A percentile compares a stretch with the other conserved stretches of the same genome.
phyloP scores from a whole-genome alignment of 2,113 vertebrate species.

The Psettodes erumei region DNA sequence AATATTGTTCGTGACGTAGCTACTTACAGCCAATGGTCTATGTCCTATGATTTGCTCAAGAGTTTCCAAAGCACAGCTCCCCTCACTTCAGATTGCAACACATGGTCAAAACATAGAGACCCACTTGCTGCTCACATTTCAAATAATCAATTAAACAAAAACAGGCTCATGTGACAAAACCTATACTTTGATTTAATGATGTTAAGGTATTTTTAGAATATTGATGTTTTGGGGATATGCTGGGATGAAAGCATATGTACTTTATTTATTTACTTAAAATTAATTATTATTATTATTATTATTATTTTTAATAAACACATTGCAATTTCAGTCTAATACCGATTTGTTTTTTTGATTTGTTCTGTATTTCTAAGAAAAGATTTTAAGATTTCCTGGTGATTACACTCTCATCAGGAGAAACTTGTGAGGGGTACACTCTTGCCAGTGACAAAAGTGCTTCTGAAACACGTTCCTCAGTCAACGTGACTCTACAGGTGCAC shows the following conservation, averaged over 20 bases:
- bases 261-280: neutral
- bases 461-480: no score
- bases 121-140: slow-evolving; percentile 36
- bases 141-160: slow-evolving; percentile 28
- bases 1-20: slow-evolving; percentile 37
- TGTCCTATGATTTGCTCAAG: slow-evolving; percentile 40
- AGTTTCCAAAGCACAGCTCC: slow-evolving; percentile 51
- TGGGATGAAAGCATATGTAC: no score
- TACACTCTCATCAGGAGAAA: no score
- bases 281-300: no score
- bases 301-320: no score
- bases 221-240: neutral
- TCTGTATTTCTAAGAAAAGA: no score
- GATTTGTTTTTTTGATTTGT: no score
- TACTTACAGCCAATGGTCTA: slow-evolving; percentile 17
- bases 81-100: slow-evolving; percentile 62
- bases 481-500: no score
- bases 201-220: neutral
- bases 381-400: no score
- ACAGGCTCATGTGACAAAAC: slow-evolving; percentile 26
- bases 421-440: no score
- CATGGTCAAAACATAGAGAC: slow-evolving; percentile 51
- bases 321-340: no score
- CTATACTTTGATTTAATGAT: neutral
- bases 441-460: no score